phyloP scores from a whole-genome alignment of 2,113 vertebrate species.

The Oncorhynchus kisutch region DNA sequence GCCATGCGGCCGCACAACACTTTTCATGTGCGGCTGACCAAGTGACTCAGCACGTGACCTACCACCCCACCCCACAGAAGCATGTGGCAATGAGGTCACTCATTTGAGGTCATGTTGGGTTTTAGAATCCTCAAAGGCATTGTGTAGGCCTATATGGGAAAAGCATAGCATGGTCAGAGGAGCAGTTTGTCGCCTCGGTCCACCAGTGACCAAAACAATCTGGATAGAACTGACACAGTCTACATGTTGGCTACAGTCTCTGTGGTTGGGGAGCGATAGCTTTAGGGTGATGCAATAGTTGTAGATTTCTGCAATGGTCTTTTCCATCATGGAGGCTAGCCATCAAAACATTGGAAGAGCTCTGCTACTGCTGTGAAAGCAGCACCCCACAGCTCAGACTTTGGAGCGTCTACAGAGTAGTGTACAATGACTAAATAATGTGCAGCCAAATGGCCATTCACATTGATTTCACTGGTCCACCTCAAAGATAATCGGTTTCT shows the following conservation, averaged over 20 bases:
- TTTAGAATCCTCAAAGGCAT: neutral
- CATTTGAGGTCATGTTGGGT: slow-evolving; percentile 11
- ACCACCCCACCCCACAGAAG: neutral
- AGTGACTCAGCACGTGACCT: slow-evolving; percentile 40
- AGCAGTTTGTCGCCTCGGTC: neutral
- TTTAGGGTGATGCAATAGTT: neutral
- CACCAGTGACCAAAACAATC: neutral
- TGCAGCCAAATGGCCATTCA: neutral
- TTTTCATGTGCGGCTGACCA: slow-evolving; percentile 34
- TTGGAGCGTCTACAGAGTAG: neutral
- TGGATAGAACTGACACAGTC: neutral
- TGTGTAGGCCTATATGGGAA: neutral
- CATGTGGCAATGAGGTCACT: neutral
- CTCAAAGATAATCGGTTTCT: neutral
- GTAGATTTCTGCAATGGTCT: neutral
- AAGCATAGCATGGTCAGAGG: neutral
- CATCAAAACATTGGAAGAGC: too few relatives aligned
- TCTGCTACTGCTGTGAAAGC: neutral
- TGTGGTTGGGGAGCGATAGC: neutral
- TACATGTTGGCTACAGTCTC: neutral
- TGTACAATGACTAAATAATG: neutral
- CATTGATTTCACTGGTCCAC: neutral
- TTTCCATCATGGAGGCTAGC: neutral
- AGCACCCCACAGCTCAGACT: neutral
- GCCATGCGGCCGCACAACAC: slow-evolving; percentile 35